Percentiles rank a stretch among this genome's conserved stretches.
phyloP scores from a whole-genome alignment of 2,888 invertebrate genomes.

The Mechanitis mazaeus region DNA sequence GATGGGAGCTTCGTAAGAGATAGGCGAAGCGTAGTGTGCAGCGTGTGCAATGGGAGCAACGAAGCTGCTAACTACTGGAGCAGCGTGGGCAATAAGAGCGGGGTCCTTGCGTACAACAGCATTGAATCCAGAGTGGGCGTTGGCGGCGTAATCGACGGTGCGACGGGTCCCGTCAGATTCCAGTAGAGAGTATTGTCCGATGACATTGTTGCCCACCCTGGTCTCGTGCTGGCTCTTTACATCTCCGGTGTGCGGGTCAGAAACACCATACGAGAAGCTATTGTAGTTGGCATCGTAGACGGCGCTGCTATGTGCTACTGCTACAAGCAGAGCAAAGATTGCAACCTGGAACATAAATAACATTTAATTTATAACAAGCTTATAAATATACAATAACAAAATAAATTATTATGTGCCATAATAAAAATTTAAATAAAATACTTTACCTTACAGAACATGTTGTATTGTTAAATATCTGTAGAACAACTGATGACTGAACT shows the following conservation, averaged over 20 bases:
- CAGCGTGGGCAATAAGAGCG: constrained; percentile 38
- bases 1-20: constrained; percentile 8
- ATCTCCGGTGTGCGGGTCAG: constrained; percentile 72
- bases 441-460: constrained; percentile 35
- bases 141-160: constrained; percentile 73
- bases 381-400: neutral
- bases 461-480: constrained; percentile 31
- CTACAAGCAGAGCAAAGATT: constrained; percentile 46
- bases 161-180: constrained; percentile 73
- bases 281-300: constrained; percentile 52
- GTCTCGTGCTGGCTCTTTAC: constrained; percentile 68
- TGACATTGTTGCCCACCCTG: constrained; percentile 66
- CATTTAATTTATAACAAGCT: neutral
- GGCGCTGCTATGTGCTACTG: constrained; percentile 42
- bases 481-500: constrained; percentile 31
- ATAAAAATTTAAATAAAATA: too few species aligned
- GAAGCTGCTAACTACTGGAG: constrained; percentile 18
- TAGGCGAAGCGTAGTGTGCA: constrained; percentile 27
- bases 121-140: constrained; percentile 69
- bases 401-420: too few species aligned
- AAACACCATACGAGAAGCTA: constrained; percentile 70
- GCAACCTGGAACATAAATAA: neutral
- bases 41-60: constrained; percentile 31
- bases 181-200: constrained; percentile 68
- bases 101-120: constrained; percentile 71